phyloP scores from a whole-genome alignment of 2,797 vertebrate genomes.

The Margarornis squamiger region DNA sequence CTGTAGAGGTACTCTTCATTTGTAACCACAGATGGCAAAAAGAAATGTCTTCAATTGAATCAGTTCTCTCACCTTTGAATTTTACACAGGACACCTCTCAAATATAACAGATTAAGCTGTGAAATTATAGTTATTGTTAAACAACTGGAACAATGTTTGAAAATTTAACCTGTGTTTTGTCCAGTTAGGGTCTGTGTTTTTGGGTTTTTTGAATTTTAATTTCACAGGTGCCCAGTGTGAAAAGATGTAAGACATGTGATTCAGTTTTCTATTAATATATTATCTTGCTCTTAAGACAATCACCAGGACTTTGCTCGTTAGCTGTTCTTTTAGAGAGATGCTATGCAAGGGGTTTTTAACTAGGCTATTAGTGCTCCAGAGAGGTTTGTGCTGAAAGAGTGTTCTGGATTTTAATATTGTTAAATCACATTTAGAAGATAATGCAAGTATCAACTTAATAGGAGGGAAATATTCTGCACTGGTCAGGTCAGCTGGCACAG shows the following conservation, averaged over 20 bases:
- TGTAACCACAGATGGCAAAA: neutral
- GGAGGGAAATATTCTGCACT: neutral
- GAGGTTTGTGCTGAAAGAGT: neutral
- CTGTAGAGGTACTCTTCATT: neutral
- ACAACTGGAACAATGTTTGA: neutral
- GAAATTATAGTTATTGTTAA: neutral
- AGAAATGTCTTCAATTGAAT: neutral
- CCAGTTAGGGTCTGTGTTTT: fast-evolving
- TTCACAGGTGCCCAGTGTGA: neutral
- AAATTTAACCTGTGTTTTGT: neutral
- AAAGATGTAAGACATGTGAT: neutral
- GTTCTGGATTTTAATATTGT: neutral
- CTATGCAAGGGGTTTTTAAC: neutral
- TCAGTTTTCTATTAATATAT: neutral
- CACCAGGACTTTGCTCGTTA: neutral
- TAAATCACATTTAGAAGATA: constrained; percentile 17
- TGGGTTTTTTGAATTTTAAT: neutral
- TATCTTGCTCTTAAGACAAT: neutral
- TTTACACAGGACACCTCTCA: neutral
- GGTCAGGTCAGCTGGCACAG: neutral
- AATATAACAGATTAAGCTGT: neutral
- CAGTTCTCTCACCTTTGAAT: neutral
- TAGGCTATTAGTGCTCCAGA: neutral
- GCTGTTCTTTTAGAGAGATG: neutral
- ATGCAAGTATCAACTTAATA: neutral